Conservation (phyloP, 2,888 invertebrate species). For the Plebejus argus region DNA sequence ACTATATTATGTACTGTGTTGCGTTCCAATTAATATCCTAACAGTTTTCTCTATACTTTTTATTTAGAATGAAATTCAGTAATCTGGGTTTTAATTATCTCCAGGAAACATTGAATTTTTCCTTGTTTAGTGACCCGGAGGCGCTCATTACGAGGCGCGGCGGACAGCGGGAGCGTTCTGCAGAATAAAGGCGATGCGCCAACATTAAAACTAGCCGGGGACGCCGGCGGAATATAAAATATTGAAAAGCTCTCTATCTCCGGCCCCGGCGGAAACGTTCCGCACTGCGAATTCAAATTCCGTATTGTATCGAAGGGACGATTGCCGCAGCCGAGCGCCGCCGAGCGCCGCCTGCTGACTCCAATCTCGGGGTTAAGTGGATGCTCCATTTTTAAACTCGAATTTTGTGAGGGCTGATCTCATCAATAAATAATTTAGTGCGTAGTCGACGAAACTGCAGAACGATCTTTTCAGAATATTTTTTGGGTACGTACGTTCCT, state of each 20-base stretch:
- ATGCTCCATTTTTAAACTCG: constrained; percentile 28
- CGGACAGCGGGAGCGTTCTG: constrained; percentile 14
- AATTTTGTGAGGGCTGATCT: constrained; percentile 9
- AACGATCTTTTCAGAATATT: not conserved
- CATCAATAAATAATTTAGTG: constrained; percentile 18
- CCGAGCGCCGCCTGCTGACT: constrained; percentile 32
- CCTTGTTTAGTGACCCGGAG: constrained; percentile 17
- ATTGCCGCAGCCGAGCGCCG: not conserved
- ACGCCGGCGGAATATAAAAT: constrained; percentile 46
- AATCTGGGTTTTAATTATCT: constrained; percentile 5
- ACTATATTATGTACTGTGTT: no score
- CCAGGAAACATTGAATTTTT: constrained; percentile 13
- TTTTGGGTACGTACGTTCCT: not conserved
- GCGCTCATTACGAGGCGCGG: constrained; percentile 17
- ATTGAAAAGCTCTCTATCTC: constrained; percentile 44
- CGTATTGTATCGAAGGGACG: constrained; percentile 54
- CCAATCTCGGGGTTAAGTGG: constrained; percentile 34
- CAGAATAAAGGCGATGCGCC: constrained; percentile 31
- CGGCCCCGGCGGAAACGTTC: constrained; percentile 45
- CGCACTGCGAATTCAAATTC: constrained; percentile 58
- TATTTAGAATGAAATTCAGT: not conserved
- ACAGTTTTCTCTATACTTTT: not conserved
- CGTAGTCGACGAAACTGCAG: not conserved
- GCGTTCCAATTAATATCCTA: no score
- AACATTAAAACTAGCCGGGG: constrained; percentile 46